Percentiles rank a stretch among this genome's conserved stretches.
phyloP scores from a whole-genome alignment of 2,888 invertebrate genomes.

The Mimumesa dahlbomi region DNA sequence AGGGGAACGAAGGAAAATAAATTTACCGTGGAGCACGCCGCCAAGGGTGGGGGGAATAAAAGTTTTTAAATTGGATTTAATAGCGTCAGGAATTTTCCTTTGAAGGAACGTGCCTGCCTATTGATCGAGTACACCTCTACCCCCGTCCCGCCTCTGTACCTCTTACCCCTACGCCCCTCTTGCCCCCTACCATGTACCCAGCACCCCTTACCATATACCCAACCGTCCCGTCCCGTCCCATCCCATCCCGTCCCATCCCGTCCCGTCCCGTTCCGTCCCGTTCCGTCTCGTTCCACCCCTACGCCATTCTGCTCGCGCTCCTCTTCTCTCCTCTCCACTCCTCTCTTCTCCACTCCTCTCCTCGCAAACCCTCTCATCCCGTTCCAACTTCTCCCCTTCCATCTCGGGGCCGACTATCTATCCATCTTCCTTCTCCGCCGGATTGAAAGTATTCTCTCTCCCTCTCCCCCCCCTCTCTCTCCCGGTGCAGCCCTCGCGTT shows the following conservation, averaged over 20 bases:
- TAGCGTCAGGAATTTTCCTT: constrained; percentile 79
- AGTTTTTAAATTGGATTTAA: constrained; percentile 80
- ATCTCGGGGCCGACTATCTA: constrained; percentile 49
- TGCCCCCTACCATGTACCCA: not conserved
- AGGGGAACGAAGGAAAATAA: constrained; percentile 70
- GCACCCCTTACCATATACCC: constrained; percentile 13
- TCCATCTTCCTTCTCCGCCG: constrained; percentile 42
- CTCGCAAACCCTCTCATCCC: constrained; percentile 22
- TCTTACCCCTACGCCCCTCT: constrained; percentile 11
- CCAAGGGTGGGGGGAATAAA: constrained; percentile 63
- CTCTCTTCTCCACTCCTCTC: constrained; percentile 13
- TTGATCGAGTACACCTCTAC: constrained; percentile 70
- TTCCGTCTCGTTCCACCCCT: constrained; percentile 33
- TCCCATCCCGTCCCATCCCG: constrained; percentile 3
- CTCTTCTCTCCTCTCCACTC: constrained; percentile 15
- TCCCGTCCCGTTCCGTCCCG: constrained; percentile 29
- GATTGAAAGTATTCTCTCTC: constrained; percentile 46
- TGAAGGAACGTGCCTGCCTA: constrained; percentile 74
- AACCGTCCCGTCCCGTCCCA: constrained; percentile 3
- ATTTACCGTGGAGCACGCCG: constrained; percentile 64
- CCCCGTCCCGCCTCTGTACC: constrained; percentile 13
- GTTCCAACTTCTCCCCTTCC: constrained; percentile 34
- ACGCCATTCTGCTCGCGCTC: too few species aligned
- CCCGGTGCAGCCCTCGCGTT: not conserved
- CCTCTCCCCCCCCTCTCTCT: constrained; percentile 6